Percentiles rank a stretch among this genome's conserved stretches.
Conservation (phyloP, 37 sponge, comb jelly and placozoan species). For the Agelas oroides region DNA sequence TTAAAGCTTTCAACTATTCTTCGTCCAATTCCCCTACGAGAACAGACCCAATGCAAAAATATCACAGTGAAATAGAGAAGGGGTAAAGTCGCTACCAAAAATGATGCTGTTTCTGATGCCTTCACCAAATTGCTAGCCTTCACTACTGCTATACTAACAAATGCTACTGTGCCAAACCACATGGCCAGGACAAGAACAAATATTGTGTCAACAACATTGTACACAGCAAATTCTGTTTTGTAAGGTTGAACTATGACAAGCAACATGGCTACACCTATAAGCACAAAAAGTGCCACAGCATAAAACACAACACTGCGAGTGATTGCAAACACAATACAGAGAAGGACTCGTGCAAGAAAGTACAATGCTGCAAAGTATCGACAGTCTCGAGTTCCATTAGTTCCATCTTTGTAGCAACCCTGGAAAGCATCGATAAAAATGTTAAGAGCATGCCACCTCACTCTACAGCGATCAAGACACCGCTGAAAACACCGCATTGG, state of each 20-base stretch:
- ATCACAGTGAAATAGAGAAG: conserved; percentile 3
- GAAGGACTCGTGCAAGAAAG: not conserved
- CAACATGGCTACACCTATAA: not conserved
- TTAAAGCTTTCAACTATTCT: no score
- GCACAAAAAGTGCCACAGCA: not conserved
- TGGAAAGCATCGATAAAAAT: no score
- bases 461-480: no score
- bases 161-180: not conserved
- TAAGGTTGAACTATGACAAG: not conserved
- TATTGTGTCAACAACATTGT: not conserved
- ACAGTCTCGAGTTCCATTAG: conserved; percentile 22
- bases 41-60: not conserved
- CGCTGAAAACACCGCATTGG: no score
- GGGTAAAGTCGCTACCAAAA: not conserved
- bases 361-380: conserved; percentile 31
- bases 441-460: no score
- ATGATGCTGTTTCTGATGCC: no score
- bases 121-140: not conserved
- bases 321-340: not conserved
- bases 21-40: not conserved
- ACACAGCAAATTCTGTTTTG: not conserved
- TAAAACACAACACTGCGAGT: not conserved
- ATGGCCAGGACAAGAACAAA: conserved; percentile 1
- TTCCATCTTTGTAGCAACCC: conserved; percentile 52
- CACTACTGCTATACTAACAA: no score